Percentiles rank a stretch among this genome's conserved stretches.
Conservation (phyloP, 1,140 invertebrate genomes). For the Drosophila fuyamai region DNA sequence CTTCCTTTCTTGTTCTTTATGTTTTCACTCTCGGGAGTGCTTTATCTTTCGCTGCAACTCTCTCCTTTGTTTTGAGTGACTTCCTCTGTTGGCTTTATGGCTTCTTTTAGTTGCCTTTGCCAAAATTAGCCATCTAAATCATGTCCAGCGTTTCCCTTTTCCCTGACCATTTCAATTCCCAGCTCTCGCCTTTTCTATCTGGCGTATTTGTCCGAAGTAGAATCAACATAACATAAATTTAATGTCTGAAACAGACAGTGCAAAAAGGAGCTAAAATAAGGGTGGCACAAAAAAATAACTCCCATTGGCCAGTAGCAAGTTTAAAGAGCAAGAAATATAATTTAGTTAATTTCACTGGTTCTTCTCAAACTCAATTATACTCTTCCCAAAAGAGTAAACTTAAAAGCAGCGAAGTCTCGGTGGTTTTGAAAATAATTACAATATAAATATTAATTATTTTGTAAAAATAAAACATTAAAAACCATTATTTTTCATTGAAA, state of each 20-base stretch:
- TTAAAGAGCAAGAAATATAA: conserved; percentile 59
- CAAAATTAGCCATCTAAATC: conserved; percentile 38
- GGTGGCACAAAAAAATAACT: neutral
- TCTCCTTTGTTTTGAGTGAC: conserved; percentile 5
- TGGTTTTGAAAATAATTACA: too few species aligned
- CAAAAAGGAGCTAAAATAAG: neutral
- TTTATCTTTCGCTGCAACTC: neutral
- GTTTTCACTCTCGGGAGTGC: neutral
- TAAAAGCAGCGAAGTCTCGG: too few species aligned
- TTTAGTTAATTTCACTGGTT: conserved; percentile 55
- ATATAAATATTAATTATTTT: too few species aligned
- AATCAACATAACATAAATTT: conserved; percentile 59
- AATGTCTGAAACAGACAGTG: conserved; percentile 36
- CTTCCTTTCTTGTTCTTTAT: neutral
- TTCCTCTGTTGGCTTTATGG: conserved; percentile 2
- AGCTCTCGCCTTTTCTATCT: conserved; percentile 5
- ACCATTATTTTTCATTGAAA: too few species aligned
- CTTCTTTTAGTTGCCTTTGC: conserved; percentile 14
- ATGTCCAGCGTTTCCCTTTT: conserved; percentile 21
- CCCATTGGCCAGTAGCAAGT: conserved; percentile 7
- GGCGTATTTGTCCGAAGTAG: conserved; percentile 36
- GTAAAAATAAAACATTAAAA: too few species aligned
- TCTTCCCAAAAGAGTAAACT: neutral
- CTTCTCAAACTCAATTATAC: neutral
- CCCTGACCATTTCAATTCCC: conserved; percentile 19